Evolutionary conservation across 2,113 vertebrate genomes (phyloP).

Genomic region (Rattus rattus): DNA sequence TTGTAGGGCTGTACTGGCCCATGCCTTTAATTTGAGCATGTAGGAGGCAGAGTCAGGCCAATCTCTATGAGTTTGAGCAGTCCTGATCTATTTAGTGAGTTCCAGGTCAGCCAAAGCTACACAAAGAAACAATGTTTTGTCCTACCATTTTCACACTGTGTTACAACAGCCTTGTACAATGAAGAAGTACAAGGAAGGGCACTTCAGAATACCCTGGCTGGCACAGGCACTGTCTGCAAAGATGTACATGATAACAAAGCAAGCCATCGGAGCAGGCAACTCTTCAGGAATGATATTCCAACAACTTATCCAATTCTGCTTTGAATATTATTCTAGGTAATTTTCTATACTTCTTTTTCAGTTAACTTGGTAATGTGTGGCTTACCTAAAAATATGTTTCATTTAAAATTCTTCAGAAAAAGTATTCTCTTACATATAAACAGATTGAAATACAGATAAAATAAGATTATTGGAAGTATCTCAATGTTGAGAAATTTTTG

Average conservation of each 20-base stretch:
- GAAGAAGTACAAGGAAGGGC: constrained; percentile 36
- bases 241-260: constrained; percentile 48
- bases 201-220: constrained; percentile 51
- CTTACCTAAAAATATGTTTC: constrained; percentile 61
- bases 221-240: constrained; percentile 39
- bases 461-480: constrained; percentile 32
- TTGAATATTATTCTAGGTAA: constrained; percentile 46
- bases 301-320: constrained; percentile 67
- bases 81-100: not conserved
- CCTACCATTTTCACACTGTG: constrained; percentile 41
- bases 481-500: constrained; percentile 35
- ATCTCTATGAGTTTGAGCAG: not conserved
- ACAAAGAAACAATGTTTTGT: not conserved
- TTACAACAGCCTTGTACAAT: constrained; percentile 46
- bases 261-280: constrained; percentile 63
- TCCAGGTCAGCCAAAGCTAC: not conserved
- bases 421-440: constrained; percentile 13
- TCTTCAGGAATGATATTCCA: constrained; percentile 56
- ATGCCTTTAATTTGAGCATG: not conserved
- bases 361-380: constrained; percentile 29
- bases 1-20: not conserved
- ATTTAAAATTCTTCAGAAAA: constrained; percentile 48
- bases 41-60: not conserved
- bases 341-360: constrained; percentile 51
- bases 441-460: not conserved